Percentiles rank a stretch among this genome's conserved stretches.
Evolutionary conservation across 2,888 invertebrate species (phyloP).

Genomic region (Lysandra bellargus): DNA sequence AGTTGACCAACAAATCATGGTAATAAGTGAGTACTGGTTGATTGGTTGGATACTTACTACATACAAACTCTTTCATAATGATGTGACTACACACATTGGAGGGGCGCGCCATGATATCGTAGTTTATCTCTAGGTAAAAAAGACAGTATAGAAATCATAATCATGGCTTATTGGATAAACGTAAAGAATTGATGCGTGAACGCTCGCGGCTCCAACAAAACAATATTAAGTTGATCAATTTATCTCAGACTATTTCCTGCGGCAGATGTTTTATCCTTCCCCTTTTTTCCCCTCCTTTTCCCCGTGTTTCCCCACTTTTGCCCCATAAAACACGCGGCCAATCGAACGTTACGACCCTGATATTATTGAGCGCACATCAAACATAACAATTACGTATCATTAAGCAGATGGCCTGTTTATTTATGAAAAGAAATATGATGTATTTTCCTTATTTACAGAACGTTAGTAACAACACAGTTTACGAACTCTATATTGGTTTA

Average conservation of each 20-base stretch:
- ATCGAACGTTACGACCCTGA: conserved; percentile 24
- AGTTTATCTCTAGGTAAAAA: neutral
- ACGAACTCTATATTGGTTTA: too few relatives aligned
- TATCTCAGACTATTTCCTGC: conserved; percentile 2
- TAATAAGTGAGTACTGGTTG: too few relatives aligned
- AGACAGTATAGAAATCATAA: neutral
- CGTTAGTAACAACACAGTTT: neutral
- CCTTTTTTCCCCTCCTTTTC: neutral
- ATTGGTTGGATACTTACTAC: too few relatives aligned
- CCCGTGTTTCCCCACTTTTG: neutral
- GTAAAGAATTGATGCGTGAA: neutral
- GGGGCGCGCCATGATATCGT: too few relatives aligned
- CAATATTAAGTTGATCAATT: conserved; percentile 19
- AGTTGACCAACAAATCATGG: too few relatives aligned
- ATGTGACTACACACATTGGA: too few relatives aligned
- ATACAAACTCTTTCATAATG: too few relatives aligned
- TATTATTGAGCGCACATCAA: conserved; percentile 23
- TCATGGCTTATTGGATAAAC: neutral
- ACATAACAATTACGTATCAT: conserved; percentile 11
- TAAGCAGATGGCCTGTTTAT: neutral
- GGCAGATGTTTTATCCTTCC: conserved; percentile 20
- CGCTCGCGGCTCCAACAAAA: neutral
- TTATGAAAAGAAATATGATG: neutral
- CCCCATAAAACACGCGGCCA: conserved; percentile 11
- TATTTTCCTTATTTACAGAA: too few relatives aligned